A percentile compares a stretch with the other conserved stretches of the same genome.
Evolutionary conservation across 92 coral and sea anemone genomes (phyloP).

Genomic region (Paramuricea clavata): DNA sequence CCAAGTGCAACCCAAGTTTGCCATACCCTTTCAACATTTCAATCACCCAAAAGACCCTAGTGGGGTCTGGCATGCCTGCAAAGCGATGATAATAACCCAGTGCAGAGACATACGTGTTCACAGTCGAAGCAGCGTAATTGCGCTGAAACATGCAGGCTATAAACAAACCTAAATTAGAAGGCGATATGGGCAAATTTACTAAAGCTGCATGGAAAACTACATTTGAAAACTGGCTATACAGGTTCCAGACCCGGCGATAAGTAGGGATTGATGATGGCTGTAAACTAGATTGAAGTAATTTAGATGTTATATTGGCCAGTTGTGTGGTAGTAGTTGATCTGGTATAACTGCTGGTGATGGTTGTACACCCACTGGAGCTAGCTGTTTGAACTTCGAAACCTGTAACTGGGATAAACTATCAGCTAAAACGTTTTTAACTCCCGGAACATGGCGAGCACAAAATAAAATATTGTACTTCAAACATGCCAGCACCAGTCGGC

Average conservation of each 20-base stretch:
- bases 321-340: background rate
- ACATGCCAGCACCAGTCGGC: background rate
- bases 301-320: background rate
- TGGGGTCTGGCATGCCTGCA: too few relatives aligned
- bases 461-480: constrained; percentile 10
- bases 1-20: too few relatives aligned
- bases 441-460: constrained; percentile 3
- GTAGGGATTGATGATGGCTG: constrained; percentile 74
- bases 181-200: too few relatives aligned
- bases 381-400: constrained; percentile 5
- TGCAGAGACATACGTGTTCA: too few relatives aligned
- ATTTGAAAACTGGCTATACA: too few relatives aligned
- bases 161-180: too few relatives aligned
- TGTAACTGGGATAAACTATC: constrained; percentile 21
- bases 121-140: too few relatives aligned
- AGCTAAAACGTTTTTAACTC: background rate
- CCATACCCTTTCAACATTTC: too few relatives aligned
- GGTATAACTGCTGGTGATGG: constrained; percentile 22
- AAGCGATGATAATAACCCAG: too few relatives aligned
- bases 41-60: too few relatives aligned
- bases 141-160: too few relatives aligned
- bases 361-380: constrained; percentile 13
- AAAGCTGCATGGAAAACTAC: too few relatives aligned
- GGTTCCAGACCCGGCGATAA: background rate
- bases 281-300: constrained; percentile 57